phyloP scores from a whole-genome alignment of 2,797 vertebrate species.

The Lindbergichthys nudifrons region DNA sequence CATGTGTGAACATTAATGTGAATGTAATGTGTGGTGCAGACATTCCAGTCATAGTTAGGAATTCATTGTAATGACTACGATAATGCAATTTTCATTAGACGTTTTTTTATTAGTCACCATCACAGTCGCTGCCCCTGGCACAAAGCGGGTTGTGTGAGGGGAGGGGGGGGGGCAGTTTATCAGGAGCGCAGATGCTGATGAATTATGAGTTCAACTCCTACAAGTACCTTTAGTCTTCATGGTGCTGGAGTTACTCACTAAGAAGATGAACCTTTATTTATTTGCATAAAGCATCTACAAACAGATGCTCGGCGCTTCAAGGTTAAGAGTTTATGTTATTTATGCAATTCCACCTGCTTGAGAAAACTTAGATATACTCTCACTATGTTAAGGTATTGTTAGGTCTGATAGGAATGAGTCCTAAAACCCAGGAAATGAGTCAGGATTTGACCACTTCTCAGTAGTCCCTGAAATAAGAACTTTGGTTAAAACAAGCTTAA shows the following conservation, averaged over 20 bases:
- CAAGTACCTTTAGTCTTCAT: conserved; percentile 31
- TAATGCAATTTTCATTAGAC: conserved; percentile 77
- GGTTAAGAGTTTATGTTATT: conserved; percentile 37
- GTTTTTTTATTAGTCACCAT: conserved; percentile 77
- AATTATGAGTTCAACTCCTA: conserved; percentile 54
- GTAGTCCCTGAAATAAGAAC: no score
- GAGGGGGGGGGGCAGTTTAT: conserved; percentile 47
- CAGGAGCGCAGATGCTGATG: conserved; percentile 50
- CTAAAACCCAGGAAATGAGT: no score
- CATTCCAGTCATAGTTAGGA: conserved; percentile 59
- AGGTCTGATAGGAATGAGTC: not conserved
- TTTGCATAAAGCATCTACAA: not conserved
- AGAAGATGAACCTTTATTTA: no score
- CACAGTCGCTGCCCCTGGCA: conserved; percentile 58
- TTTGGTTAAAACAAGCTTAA: no score
- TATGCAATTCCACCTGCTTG: not conserved
- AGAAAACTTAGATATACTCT: conserved; percentile 15
- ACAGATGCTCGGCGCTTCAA: conserved; percentile 36
- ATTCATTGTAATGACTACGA: conserved; percentile 77
- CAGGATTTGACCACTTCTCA: no score
- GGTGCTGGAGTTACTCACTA: conserved; percentile 10
- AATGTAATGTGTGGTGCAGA: conserved; percentile 30
- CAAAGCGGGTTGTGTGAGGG: conserved; percentile 45
- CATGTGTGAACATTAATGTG: conserved; percentile 5
- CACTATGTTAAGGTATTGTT: not conserved